Base-by-base conservation (phyloP, 2,888 invertebrate genomes). In the Metellina segmentata region DNA sequence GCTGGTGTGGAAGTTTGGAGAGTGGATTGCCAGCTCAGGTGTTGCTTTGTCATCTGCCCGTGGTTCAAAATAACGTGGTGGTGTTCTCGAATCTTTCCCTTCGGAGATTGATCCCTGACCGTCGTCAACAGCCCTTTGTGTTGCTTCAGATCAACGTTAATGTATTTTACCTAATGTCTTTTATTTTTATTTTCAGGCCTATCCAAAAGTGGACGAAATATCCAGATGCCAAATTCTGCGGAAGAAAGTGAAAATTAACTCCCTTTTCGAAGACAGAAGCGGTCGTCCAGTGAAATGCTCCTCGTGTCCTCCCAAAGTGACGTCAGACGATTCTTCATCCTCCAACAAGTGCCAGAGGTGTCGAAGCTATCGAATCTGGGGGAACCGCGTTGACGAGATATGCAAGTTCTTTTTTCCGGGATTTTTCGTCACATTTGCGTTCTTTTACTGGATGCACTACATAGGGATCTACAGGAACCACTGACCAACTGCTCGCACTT, bases 391-490 rank as follows among this genome's bases (percentile, higher is more conserved):
- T 0, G 91, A 91, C 51, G 49, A 61, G 4, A 13, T 72, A 7
- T 81, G 91, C 74, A 70, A 77, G 20, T 83, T 75, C 49, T 1
- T 91, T 7, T 91, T 87, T 20, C 91, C 91, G 8, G 78, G 77
- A 8, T 83, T 81, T 7, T 91, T 91, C 52, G 52, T 83, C 16
- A 13, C 79, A 49, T 91, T 91, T 88, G 79, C 82, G 6, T 7
- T 82, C 7, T 16, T 61, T 9, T 91, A 91, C n/a, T 91, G 91
- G 91, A 20, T 83, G 7, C 72, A 91, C 61, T 91, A 87, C 20
- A 72, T 91, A 51, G 72, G 48, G n/a, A 85, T 90, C 61, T 85
- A 90, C 34, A 51, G 53, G 5, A 74, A n/a, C 49, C 71, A 85
- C 11, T 49, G 61, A 9, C 61, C 6, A 11, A 8, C 61, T 61